A percentile compares a stretch with the other conserved stretches of the same genome.
Evolutionary conservation across 2,888 invertebrate species (phyloP).

Genomic region (Mesorhabditis spiculigera): DNA sequence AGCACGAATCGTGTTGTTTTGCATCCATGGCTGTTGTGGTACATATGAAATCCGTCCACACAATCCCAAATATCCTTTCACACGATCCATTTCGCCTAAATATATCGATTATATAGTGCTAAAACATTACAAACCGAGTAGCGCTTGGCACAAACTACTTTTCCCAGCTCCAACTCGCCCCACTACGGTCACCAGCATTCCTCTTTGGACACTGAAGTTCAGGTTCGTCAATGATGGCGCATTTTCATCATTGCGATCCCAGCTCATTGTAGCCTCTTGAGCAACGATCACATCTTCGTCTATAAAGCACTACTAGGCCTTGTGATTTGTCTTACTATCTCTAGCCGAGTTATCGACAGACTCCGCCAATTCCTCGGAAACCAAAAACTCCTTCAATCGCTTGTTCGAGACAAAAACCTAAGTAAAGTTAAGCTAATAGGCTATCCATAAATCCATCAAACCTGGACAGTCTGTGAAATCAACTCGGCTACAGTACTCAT

Average conservation of each 20-base stretch:
- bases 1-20: constrained; percentile 86
- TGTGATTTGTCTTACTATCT: constrained; percentile 31
- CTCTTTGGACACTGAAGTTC: constrained; percentile 64
- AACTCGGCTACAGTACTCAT: constrained; percentile 77
- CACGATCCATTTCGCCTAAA: constrained; percentile 67
- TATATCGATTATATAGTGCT: neutral
- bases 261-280: constrained; percentile 38
- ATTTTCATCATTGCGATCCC: constrained; percentile 37
- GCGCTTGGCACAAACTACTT: constrained; percentile 72
- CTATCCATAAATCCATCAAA: constrained; percentile 13
- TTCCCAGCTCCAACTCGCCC: constrained; percentile 56
- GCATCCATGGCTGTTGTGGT: constrained; percentile 96
- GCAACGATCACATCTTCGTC: constrained; percentile 46
- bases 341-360: constrained; percentile 25
- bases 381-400: constrained; percentile 51
- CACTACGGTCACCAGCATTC: constrained; percentile 50
- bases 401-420: constrained; percentile 49
- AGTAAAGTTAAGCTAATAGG: no score
- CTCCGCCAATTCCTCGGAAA: constrained; percentile 32
- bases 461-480: constrained; percentile 57
- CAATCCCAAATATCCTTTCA: constrained; percentile 41
- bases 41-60: constrained; percentile 76
- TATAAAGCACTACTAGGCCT: constrained; percentile 11
- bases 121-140: constrained; percentile 34
- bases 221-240: constrained; percentile 61